Evolutionary conservation across 1,140 invertebrate genomes (phyloP), one percentile per base, ranked within the genome.

Genomic region (Rhizoglyphus robini): DNA sequence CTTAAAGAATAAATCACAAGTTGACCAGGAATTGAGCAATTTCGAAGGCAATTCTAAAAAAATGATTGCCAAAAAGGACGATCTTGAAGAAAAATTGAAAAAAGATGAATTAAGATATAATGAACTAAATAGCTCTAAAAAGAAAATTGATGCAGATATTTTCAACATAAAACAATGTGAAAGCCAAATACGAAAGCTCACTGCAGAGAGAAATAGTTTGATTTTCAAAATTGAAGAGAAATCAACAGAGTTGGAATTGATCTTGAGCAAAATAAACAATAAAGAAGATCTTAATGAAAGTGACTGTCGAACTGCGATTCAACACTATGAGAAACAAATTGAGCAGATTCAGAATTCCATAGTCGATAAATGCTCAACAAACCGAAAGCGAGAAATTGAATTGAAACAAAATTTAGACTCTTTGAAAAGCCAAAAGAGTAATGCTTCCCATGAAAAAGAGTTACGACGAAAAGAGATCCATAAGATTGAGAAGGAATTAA

Each of bases 1-100:
- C 32, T 74, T 78, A 47, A 75, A 73, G 31, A 83, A 85, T 66
- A 77, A 81, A 18, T 49, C 63, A 58, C 58, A 70, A 41, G 51
- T 70, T 29, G 66, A 66, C 47, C 34, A 57, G 8, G 68, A 69
- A 63, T 70, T 71, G 41, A 27, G 48, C 18, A 68, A 69, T 48
- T 71, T 70, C 58, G 48, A 62, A 57, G 20, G 36, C 11, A 57
- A 70, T 64, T 48, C n/a, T 32, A 47, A 49, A 1, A 30, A 31
- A 34, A n/a, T 27, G 15, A 34, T 27, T 25, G 18, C 29, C 32
- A 48, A 64, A 49, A 64, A 64, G 27, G 4, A 32, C 1, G 20
- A n/a, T 3, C 29, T 64, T 48, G 25, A 23, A 25, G 11, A 13
- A 25, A 48, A 48, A 20, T 3, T 49, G 23, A 23, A 2, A 3